These are phyloP conservation scores for Synodontis membranacea DNA, from an alignment of 2,113 vertebrate genomes.

Conservation along the genomic window DNA sequence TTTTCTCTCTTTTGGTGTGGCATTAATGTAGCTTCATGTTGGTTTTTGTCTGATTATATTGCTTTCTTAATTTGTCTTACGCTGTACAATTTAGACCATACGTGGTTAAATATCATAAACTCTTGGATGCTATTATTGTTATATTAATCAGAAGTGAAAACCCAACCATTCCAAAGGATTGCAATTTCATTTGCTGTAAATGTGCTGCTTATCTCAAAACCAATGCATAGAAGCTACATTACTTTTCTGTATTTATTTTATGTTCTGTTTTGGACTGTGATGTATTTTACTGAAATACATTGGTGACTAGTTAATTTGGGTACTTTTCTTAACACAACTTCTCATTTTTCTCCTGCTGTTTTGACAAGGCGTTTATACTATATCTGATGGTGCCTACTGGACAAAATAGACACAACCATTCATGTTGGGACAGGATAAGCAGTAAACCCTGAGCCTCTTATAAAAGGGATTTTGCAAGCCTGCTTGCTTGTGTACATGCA, in stretches of 20 bases:
- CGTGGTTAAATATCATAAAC: slow-evolving; percentile 63
- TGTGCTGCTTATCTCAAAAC: slow-evolving; percentile 72
- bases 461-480: slow-evolving; percentile 53
- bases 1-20: slow-evolving; percentile 59
- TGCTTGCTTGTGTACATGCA: slow-evolving; percentile 30
- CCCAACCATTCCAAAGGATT: slow-evolving; percentile 78
- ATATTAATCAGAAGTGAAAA: slow-evolving; percentile 61
- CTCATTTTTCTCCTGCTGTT: slow-evolving; percentile 43
- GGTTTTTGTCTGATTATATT: slow-evolving; percentile 60
- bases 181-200: slow-evolving; percentile 69
- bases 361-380: slow-evolving; percentile 37
- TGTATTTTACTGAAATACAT: slow-evolving; percentile 62
- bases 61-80: slow-evolving; percentile 58
- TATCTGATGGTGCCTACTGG: slow-evolving; percentile 27
- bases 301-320: slow-evolving; percentile 69
- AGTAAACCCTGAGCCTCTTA: slow-evolving; percentile 28
- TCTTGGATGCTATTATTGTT: slow-evolving; percentile 56
- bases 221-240: slow-evolving; percentile 63
- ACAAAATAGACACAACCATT: slow-evolving; percentile 43
- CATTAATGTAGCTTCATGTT: slow-evolving; percentile 34
- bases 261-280: slow-evolving; percentile 68
- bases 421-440: slow-evolving; percentile 39
- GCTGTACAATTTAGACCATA: slow-evolving; percentile 66
- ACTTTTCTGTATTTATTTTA: slow-evolving; percentile 64
- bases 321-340: slow-evolving; percentile 65